phyloP scores from a whole-genome alignment of 2,888 invertebrate species.

The Caenorhabditis macrosperma region DNA sequence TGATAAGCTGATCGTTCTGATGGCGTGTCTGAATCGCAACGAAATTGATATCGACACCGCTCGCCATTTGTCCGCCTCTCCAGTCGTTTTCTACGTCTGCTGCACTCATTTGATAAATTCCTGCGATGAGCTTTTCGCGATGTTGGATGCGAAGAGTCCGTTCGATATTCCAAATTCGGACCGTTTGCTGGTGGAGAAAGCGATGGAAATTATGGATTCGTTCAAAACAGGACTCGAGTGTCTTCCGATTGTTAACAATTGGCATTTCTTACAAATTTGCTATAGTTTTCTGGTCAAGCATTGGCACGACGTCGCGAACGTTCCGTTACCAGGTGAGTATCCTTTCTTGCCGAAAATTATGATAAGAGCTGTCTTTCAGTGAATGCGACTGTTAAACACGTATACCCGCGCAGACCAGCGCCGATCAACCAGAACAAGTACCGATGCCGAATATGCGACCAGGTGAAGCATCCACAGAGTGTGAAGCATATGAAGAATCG shows the following conservation, averaged over 20 bases:
- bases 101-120: not conserved
- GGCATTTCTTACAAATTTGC: not conserved
- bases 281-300: not conserved
- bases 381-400: not conserved
- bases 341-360: no score
- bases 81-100: not conserved
- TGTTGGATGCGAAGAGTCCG: not conserved
- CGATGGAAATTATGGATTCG: not conserved
- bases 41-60: not conserved
- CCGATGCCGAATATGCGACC: not conserved
- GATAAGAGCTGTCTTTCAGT: no score
- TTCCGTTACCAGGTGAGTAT: not conserved
- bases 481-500: not conserved
- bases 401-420: not conserved
- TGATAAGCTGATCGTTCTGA: not conserved
- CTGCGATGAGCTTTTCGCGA: not conserved
- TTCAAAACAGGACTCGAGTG: not conserved
- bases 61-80: not conserved
- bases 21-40: not conserved
- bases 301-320: not conserved
- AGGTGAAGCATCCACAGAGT: not conserved
- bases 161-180: not conserved
- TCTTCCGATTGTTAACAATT: not conserved
- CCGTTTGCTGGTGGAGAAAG: not conserved
- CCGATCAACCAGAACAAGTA: not conserved